Percentiles rank a stretch among this genome's conserved stretches.
phyloP scores from a whole-genome alignment of 2,113 vertebrate species.

The Pithys albifrons region DNA sequence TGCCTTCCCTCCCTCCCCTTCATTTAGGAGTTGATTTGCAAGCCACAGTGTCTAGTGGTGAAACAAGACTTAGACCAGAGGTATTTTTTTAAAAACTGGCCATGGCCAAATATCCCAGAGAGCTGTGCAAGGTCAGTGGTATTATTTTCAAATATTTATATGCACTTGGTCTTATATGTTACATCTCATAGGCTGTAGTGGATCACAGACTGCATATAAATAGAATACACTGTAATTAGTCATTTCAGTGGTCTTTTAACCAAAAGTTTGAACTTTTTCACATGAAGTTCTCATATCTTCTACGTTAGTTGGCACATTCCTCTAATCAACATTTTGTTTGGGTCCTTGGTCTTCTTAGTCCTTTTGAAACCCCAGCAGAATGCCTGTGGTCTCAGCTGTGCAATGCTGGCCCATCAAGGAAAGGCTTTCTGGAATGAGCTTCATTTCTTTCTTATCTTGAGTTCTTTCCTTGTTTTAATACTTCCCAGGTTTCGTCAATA shows the following conservation, averaged over 20 bases:
- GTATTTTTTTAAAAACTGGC: neutral
- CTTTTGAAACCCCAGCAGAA: neutral
- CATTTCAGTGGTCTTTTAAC: neutral
- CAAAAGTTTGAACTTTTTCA: neutral
- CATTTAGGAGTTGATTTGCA: neutral
- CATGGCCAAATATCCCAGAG: neutral
- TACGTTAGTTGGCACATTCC: neutral
- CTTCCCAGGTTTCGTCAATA: neutral
- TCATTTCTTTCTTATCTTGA: neutral
- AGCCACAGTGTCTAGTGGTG: neutral
- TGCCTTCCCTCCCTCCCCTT: neutral
- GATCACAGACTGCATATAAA: neutral
- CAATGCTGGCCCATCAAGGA: neutral
- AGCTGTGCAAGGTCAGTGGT: neutral
- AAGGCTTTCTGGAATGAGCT: neutral
- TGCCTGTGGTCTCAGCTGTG: neutral
- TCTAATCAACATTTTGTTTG: neutral
- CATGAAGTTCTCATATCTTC: neutral
- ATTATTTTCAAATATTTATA: neutral
- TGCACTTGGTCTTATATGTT: neutral
- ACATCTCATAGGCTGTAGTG: neutral
- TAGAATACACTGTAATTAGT: neutral
- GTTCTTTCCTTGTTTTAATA: neutral
- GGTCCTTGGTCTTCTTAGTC: neutral
- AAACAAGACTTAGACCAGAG: neutral